phyloP scores from a whole-genome alignment of 2,113 vertebrate genomes.

The Entelurus aequoreus region DNA sequence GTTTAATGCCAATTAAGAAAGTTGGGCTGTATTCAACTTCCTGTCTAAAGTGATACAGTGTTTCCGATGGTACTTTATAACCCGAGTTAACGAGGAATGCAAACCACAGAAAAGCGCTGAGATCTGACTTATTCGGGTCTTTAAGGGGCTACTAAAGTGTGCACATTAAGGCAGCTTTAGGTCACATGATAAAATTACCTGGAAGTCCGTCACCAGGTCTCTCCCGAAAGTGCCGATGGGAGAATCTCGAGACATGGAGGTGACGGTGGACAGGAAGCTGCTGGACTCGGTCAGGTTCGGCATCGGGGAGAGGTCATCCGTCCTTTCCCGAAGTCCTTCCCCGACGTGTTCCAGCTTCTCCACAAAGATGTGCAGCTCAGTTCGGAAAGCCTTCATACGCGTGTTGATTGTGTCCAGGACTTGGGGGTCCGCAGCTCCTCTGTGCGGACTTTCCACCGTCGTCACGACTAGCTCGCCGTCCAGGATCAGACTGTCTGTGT shows the following conservation, averaged over 20 bases:
- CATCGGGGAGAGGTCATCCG: constrained; percentile 87
- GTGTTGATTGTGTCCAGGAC: constrained; percentile 82
- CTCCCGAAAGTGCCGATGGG: constrained; percentile 90
- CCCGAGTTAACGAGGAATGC: not conserved
- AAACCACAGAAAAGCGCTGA: constrained; percentile 12
- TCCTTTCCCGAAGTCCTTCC: constrained; percentile 81
- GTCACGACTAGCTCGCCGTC: constrained; percentile 73
- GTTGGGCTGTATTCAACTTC: too few relatives aligned
- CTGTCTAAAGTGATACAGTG: too few relatives aligned
- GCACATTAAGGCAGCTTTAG: too few relatives aligned
- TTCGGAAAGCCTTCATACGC: constrained; percentile 88
- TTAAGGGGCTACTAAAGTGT: constrained; percentile 33
- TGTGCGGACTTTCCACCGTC: constrained; percentile 52
- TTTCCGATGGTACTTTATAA: too few relatives aligned
- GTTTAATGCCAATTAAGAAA: too few relatives aligned
- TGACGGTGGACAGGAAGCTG: constrained; percentile 92
- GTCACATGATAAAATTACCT: constrained; percentile 81
- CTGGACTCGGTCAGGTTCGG: constrained; percentile 93
- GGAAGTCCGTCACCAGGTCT: constrained; percentile 88
- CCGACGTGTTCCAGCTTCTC: constrained; percentile 85
- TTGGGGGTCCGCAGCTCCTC: constrained; percentile 69
- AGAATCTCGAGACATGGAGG: constrained; percentile 96
- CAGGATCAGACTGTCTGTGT: constrained; percentile 83
- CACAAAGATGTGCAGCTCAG: constrained; percentile 87
- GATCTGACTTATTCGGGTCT: constrained; percentile 16